Evolutionary conservation across 2,888 invertebrate species (phyloP), one percentile per base, ranked within the genome.

Genomic region (Smittia aterrima): DNA sequence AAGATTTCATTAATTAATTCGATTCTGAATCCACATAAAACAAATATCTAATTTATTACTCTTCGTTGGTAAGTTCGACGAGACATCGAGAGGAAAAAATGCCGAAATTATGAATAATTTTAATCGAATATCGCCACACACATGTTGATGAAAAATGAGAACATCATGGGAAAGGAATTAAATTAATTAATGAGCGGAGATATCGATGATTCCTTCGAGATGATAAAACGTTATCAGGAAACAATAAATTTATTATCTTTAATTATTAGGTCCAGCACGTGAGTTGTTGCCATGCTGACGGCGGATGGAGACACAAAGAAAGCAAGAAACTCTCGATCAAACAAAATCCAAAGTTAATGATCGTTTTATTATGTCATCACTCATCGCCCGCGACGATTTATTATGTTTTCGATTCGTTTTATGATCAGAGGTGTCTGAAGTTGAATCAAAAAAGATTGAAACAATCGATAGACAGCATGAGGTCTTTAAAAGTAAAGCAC

Each of bases 291-390:
- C 11, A 27, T 11, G 53, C 27, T 11, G 11, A 32, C 24, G 16
- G 25, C 22, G 27, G 24, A 62, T 7, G 24, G 22, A 62, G 7
- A 62, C 22, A 62, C 13, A 62, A 22, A 22, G 3, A 62, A 22
- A 62, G 13, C 18, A 22, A 62, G 1, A 62, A 22, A 66, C 32
- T 32, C 38, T 32, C 27, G 53, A 20, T 32, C 40, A 66, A 40
- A 18, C 20, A 2, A 7, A 47, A 68, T 68, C 68, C 25, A 2
- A 18, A 41, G 24, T 25, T 68, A 68, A 68, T 68, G 68, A 68
- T 68, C 68, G 25, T 68, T 68, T 68, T 68, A 68, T 68, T 68
- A 68, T 68, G 68, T 68, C 68, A 68, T 68, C 68, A 68, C 32
- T 32, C 32, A 32, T 32, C 32, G 9, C 32, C 32, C 32, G 24